Evolutionary conservation across 2,888 invertebrate genomes (phyloP).

Genomic region (Griposia aprilina): DNA sequence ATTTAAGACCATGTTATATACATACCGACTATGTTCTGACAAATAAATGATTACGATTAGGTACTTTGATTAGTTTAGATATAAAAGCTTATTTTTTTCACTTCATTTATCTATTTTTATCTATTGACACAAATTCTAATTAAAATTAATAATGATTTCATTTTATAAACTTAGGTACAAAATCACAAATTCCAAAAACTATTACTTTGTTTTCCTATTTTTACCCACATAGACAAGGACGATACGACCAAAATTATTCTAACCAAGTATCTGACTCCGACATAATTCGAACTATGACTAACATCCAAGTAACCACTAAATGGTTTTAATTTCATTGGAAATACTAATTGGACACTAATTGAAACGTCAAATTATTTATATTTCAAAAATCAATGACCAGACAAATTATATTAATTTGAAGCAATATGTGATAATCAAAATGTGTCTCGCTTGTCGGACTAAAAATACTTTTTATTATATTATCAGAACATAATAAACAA

Average conservation of each 20-base stretch:
- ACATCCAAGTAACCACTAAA: conserved; percentile 1
- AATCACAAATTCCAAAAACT: background rate
- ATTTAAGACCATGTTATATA: no score
- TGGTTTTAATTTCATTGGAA: background rate
- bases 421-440: background rate
- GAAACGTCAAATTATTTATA: conserved; percentile 1
- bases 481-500: no score
- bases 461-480: background rate
- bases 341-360: conserved; percentile 25
- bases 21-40: no score
- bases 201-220: no score
- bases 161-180: background rate
- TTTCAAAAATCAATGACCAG: conserved; percentile 7
- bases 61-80: no score
- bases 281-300: background rate
- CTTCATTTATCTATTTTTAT: background rate
- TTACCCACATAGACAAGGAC: background rate
- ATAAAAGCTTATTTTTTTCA: no score
- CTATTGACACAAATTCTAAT: background rate
- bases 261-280: background rate
- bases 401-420: background rate
- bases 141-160: background rate
- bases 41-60: no score
- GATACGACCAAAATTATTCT: background rate
- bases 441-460: background rate